Conservation (phyloP, 2,888 invertebrate genomes). For the Molanna angustata region DNA sequence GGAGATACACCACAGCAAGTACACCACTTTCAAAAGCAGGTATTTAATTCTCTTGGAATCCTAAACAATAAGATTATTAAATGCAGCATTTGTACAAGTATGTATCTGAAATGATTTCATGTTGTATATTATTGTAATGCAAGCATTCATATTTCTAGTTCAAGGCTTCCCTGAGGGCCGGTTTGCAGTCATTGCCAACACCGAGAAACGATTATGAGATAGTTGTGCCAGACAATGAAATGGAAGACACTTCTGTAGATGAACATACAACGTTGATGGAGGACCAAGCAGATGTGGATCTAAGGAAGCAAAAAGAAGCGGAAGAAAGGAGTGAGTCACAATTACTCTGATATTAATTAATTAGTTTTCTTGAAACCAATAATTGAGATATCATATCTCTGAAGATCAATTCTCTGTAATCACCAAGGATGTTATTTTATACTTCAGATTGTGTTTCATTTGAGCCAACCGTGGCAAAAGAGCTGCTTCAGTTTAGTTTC, state of each 20-base stretch:
- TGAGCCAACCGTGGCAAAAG: too few species aligned
- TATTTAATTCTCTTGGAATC: too few species aligned
- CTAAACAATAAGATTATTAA: too few species aligned
- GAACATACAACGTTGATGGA: constrained; percentile 81
- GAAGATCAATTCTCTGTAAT: too few species aligned
- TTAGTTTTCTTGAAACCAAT: too few species aligned
- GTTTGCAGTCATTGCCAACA: constrained; percentile 77
- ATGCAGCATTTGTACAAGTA: too few species aligned
- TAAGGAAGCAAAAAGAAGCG: constrained; percentile 63
- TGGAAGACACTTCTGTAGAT: constrained; percentile 42
- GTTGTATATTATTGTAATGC: neutral
- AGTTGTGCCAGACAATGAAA: constrained; percentile 86
- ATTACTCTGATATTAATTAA: too few species aligned
- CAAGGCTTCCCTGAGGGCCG: constrained; percentile 72
- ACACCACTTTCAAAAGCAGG: constrained; percentile 67
- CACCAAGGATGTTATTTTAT: too few species aligned
- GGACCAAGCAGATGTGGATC: constrained; percentile 86
- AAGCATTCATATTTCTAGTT: constrained; percentile 40
- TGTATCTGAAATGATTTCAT: neutral
- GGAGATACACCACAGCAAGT: constrained; percentile 69
- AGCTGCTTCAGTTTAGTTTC: too few species aligned
- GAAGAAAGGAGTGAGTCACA: constrained; percentile 57
- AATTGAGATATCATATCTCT: too few species aligned
- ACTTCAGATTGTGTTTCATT: too few species aligned
- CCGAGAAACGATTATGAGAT: constrained; percentile 99